Base-by-base conservation (phyloP, 2,797 vertebrate species). In the Bufotes viridis region DNA sequence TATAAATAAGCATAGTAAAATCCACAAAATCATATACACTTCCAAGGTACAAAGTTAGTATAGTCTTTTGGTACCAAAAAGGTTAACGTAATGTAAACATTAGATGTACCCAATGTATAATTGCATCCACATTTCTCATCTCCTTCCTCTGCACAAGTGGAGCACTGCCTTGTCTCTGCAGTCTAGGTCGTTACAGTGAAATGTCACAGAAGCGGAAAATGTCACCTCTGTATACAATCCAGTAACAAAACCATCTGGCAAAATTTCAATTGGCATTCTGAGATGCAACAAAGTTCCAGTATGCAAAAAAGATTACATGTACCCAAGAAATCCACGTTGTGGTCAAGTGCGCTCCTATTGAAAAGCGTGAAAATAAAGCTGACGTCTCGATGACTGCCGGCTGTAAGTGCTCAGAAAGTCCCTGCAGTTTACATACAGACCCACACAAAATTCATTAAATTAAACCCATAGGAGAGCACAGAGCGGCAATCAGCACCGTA, bases 401-500 rank as follows among this genome's bases (percentile, higher is more conserved):
- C 65, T 55, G 26, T 22, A 84, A 84, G 15, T 57, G 53, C 82
- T 42, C 69, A 5, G n/a, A 67, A 72, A 29, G 26, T 72, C 55
- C 22, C n/a, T 22, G 17, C 24, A 7, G 29, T 42, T 58, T 75
- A 55, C 29, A 53, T 60, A 60, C 20, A 75, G 69, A 84, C 42
- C 57, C 57, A 60, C 69, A 84, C 26, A 75, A 75, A 84, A 57
- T 84, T 75, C 69, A 84, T 84, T 84, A 61, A 60, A 26, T 74
- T 75, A 84, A 84, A 22, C 82, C 82, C 53, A 60, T 60, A 75
- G 82, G 69, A 84, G 69, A 74, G 69, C 82, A 60, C 69, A 26
- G 18, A 60, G 53, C 69, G 15, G 82, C 55, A 84, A 84, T 84
- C 82, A 84, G 69, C 55, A 53, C 8, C n/a, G 34, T 42, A 58